Evolutionary conservation across 2,113 vertebrate genomes (phyloP).

Genomic region (Aix galericulata): DNA sequence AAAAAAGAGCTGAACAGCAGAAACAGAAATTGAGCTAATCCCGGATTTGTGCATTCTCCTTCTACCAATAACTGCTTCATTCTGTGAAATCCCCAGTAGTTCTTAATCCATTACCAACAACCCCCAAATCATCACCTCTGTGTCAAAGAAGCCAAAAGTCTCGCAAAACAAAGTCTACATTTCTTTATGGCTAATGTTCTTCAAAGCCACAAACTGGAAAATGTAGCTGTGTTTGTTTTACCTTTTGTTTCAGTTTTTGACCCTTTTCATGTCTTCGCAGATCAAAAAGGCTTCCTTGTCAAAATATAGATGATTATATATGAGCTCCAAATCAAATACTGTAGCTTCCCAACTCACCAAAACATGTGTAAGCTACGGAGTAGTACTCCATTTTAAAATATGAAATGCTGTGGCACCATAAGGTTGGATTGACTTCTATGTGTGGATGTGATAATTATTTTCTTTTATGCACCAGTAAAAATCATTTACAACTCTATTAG

Average conservation of each 20-base stretch:
- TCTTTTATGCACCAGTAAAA: conserved; percentile 7
- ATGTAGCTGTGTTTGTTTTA: background rate
- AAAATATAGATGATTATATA: conserved; percentile 6
- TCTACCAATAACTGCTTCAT: background rate
- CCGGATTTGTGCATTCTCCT: background rate
- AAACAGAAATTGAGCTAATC: background rate
- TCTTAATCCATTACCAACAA: background rate
- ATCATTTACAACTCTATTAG: background rate
- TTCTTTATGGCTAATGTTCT: background rate
- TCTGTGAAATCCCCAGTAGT: background rate
- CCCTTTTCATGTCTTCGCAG: background rate
- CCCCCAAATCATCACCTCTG: background rate
- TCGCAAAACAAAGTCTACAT: background rate
- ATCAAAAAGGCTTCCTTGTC: background rate
- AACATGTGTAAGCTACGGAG: background rate
- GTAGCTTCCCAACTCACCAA: background rate
- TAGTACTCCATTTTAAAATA: background rate
- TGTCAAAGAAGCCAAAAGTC: background rate
- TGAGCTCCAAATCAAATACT: background rate
- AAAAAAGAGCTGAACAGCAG: background rate
- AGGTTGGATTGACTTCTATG: conserved; percentile 5
- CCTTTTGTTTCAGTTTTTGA: background rate
- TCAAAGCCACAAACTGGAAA: background rate
- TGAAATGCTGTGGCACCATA: background rate
- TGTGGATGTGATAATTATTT: background rate